Base-by-base conservation (phyloP, 1,140 invertebrate genomes). In the Vanessa tameamea region DNA sequence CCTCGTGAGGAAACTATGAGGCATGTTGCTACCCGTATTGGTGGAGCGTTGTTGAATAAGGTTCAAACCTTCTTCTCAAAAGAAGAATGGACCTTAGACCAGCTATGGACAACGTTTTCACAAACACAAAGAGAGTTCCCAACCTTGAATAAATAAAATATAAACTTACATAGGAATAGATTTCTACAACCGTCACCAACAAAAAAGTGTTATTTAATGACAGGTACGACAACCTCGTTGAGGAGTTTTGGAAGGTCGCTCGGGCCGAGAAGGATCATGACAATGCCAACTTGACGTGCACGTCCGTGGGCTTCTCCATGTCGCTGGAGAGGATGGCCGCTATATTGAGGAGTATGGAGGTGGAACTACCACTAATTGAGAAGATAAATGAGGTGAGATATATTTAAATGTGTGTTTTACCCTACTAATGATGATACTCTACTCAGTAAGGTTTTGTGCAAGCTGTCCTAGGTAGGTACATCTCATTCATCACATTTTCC, bases 211-310 rank as follows among this genome's bases (percentile, higher is more conserved):
- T 68, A 64, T 64, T 69, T 64, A 64, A 37, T 78, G 68, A 47
- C 75, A 91, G 89, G 69, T 92, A 92, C 68, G 87, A 92, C 67
- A 86, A 83, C 3, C 66, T 92, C 57, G 87, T 92, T 0, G 81
- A 88, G 69, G 85, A 92, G 47, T 92, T 90, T 65, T 85, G 88
- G 82, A 83, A 86, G 20, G 79, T 92, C 3, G 86, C 88, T 0
- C 73, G 83, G 0, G 84, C 84, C 6, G 84, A 87, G 55, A 87
- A 84, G 20, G 87, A 88, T 23, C 77, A 83, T 11, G 77, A 87
- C 20, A 84, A 80, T 37, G 64, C 75, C 0, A 81, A 87, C 13
- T 59, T 89, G 1, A 84, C 79, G 3, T 82, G 84, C 14, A 80
- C 77, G 11, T 86, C 86, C 0, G 87, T 90, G 2, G 90, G 90